Percentiles rank a stretch among this genome's conserved stretches.
phyloP scores from a whole-genome alignment of 1,140 invertebrate genomes.

The Amphibalanus amphitrite region DNA sequence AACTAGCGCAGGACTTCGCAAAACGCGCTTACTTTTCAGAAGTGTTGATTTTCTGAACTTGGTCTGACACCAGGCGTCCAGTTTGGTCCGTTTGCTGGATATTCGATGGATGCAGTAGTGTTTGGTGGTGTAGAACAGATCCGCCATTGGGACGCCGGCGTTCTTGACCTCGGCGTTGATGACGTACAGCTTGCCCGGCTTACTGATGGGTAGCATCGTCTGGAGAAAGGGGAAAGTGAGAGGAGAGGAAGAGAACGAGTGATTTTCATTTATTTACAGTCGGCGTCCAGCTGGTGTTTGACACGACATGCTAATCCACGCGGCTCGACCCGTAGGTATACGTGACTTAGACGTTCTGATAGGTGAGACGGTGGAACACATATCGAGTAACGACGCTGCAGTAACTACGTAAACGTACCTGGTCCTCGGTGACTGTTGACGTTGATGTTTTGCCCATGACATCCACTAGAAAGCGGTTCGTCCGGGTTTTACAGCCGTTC shows the following conservation, averaged over 20 bases:
- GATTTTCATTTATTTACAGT: too few species aligned
- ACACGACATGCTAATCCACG: too few species aligned
- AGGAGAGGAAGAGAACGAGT: too few species aligned
- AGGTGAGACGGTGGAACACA: too few species aligned
- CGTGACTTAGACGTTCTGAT: too few species aligned
- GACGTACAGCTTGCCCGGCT: constrained; percentile 64
- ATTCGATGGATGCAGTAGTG: constrained; percentile 55
- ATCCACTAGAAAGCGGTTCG: neutral
- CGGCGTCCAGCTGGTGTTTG: too few species aligned
- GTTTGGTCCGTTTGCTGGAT: constrained; percentile 21
- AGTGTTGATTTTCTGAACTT: too few species aligned
- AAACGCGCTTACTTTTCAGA: constrained; percentile 37
- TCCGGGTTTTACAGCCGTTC: neutral
- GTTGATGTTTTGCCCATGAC: neutral
- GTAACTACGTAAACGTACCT: too few species aligned
- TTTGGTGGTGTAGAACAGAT: constrained; percentile 67
- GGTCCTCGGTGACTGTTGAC: neutral
- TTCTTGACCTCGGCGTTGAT: constrained; percentile 70
- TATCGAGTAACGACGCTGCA: too few species aligned
- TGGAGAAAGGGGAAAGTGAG: neutral
- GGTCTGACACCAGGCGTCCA: constrained; percentile 44
- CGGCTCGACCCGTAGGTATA: too few species aligned
- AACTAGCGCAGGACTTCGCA: too few species aligned
- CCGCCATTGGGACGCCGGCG: constrained; percentile 75
- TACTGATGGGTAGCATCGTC: constrained; percentile 58